Conservation (phyloP, 2,113 vertebrate genomes). For the Phocoena sinus region DNA sequence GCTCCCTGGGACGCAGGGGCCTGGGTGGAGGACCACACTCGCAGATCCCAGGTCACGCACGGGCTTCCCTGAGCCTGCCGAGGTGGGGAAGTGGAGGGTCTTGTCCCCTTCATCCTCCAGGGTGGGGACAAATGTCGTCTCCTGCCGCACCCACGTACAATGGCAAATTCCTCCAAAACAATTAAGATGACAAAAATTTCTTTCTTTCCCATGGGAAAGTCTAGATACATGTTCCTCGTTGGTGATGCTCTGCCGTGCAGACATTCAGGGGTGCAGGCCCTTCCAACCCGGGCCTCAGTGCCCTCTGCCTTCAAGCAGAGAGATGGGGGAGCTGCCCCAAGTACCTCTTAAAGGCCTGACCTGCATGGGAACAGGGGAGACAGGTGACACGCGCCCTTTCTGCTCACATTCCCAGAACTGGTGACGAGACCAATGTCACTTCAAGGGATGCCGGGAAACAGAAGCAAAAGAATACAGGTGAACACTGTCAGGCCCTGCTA, state of each 20-base stretch:
- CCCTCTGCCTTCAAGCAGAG: neutral
- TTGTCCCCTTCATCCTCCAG: neutral
- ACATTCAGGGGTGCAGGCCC: neutral
- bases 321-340: fast-evolving
- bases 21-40: neutral
- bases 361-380: neutral
- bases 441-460: neutral
- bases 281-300: neutral
- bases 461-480: too few species aligned
- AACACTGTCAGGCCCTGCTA: neutral
- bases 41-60: fast-evolving
- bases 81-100: fast-evolving
- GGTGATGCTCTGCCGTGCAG: neutral
- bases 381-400: fast-evolving
- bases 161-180: neutral
- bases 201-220: neutral
- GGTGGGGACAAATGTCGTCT: fast-evolving
- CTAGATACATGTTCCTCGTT: neutral
- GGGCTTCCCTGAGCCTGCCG: fast-evolving
- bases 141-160: fast-evolving
- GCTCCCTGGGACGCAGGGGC: fast-evolving
- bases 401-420: neutral
- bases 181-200: neutral
- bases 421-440: fast-evolving
- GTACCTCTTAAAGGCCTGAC: too few species aligned